Percentiles rank a stretch among this genome's conserved stretches.
Conservation (phyloP, 2,113 vertebrate genomes). For the Cariama cristata region DNA sequence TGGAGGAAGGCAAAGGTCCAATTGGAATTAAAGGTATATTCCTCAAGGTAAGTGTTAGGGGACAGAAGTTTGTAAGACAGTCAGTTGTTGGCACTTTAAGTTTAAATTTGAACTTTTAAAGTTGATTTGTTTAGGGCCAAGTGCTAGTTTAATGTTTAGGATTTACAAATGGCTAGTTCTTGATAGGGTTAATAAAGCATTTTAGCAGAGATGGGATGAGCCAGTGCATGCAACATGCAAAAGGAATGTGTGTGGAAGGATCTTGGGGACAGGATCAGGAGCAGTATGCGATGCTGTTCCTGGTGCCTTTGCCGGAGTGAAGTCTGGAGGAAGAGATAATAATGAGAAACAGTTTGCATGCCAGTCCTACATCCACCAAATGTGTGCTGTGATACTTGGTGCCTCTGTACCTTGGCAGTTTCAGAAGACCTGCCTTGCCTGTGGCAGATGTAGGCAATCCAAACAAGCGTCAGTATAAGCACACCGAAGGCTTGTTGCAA, state of each 20-base stretch:
- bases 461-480: background rate
- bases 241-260: background rate
- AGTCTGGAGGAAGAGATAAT: background rate
- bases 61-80: background rate
- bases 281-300: background rate
- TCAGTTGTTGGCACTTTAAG: background rate
- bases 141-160: background rate
- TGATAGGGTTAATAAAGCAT: background rate
- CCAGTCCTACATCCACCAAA: background rate
- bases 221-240: background rate
- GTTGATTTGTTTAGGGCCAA: background rate
- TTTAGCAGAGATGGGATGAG: background rate
- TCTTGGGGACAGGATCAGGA: background rate
- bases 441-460: background rate
- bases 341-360: background rate
- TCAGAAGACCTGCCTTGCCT: background rate
- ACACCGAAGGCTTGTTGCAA: fast-evolving
- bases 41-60: background rate
- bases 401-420: background rate
- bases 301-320: background rate
- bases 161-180: background rate
- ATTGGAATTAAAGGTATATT: background rate
- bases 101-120: background rate
- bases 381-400: background rate
- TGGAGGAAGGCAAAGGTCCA: background rate